Percentiles rank a stretch among this genome's conserved stretches.
Conservation (phyloP, 2,888 invertebrate genomes). For the Cotesia congregata region DNA sequence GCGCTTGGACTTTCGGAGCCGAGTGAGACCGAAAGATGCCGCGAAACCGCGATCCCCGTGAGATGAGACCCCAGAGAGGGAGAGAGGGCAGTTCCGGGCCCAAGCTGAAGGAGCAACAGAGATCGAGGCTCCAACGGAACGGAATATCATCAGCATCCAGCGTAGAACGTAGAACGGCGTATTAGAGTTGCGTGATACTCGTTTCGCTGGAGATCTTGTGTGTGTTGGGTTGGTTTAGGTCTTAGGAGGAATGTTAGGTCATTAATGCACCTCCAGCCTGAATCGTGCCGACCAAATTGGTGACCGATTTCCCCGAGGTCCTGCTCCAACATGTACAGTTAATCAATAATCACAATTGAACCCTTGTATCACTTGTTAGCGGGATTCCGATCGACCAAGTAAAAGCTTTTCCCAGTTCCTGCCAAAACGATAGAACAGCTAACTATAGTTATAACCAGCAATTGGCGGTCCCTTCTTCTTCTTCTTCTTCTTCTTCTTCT, state of each 20-base stretch:
- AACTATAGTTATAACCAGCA: no score
- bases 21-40: conserved; percentile 49
- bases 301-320: conserved; percentile 64
- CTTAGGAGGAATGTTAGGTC: conserved; percentile 64
- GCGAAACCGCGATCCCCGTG: conserved; percentile 46
- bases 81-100: conserved; percentile 42
- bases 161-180: neutral
- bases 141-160: no score
- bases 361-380: conserved; percentile 15
- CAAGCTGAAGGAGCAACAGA: conserved; percentile 43
- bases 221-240: neutral
- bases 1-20: conserved; percentile 63
- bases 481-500: no score
- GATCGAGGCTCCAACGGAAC: neutral
- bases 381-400: neutral
- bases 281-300: conserved; percentile 67
- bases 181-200: neutral
- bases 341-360: conserved; percentile 1
- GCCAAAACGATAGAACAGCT: neutral
- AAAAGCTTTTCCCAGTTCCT: conserved; percentile 17
- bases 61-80: conserved; percentile 42
- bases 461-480: no score
- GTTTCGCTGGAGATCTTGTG: neutral
- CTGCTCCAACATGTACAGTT: neutral
- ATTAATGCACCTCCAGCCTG: conserved; percentile 67